Conservation (phyloP, 2,797 vertebrate species). For the Jordanella pulchra region DNA sequence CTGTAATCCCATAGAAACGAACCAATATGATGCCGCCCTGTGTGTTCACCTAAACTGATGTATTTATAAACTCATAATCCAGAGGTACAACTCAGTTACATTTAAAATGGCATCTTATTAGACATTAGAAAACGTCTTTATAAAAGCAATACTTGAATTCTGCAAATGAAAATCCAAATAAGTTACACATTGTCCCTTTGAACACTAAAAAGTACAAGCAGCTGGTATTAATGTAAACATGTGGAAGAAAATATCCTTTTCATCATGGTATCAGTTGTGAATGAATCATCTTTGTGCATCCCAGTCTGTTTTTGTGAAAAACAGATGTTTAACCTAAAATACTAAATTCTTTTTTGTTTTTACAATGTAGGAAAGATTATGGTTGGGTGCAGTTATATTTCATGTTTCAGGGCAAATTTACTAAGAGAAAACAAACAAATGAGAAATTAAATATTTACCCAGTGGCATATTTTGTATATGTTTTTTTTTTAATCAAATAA, state of each 20-base stretch:
- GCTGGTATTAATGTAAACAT: constrained; percentile 7
- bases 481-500: not conserved
- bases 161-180: too few relatives aligned
- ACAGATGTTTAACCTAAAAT: constrained; percentile 24
- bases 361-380: not conserved
- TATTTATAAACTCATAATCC: too few relatives aligned
- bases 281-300: constrained; percentile 12
- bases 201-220: constrained; percentile 5
- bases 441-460: not conserved
- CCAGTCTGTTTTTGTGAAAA: constrained; percentile 23
- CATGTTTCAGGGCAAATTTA: not conserved
- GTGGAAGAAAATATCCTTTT: constrained; percentile 1
- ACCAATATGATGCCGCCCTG: too few relatives aligned
- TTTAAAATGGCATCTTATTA: too few relatives aligned
- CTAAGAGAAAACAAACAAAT: not conserved
- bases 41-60: too few relatives aligned
- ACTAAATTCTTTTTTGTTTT: too few relatives aligned
- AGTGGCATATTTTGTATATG: not conserved
- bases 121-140: too few relatives aligned
- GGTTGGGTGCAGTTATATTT: not conserved
- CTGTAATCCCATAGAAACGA: too few relatives aligned
- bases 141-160: too few relatives aligned
- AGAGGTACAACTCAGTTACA: too few relatives aligned
- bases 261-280: constrained; percentile 15
- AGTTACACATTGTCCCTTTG: too few relatives aligned